Evolutionary conservation across 2,888 invertebrate species (phyloP).

Genomic region (Tholera decimalis): DNA sequence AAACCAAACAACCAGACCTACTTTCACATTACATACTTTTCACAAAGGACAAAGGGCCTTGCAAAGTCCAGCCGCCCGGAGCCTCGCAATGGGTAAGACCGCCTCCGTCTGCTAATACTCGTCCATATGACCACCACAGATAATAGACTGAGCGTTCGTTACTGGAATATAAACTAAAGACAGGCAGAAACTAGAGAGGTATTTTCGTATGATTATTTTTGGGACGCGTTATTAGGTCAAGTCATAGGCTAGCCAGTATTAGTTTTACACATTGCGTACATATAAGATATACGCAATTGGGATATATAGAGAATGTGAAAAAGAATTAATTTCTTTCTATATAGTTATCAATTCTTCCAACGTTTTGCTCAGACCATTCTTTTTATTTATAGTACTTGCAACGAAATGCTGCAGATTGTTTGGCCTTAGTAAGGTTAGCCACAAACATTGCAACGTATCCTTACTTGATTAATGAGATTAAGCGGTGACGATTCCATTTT

Average conservation of each 20-base stretch:
- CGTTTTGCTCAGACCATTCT: background rate
- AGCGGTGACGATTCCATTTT: constrained; percentile 49
- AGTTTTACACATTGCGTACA: background rate
- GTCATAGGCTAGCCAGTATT: background rate
- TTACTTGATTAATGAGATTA: constrained; percentile 71
- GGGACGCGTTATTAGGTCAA: background rate
- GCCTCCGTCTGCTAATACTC: too few relatives aligned
- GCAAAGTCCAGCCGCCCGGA: too few relatives aligned
- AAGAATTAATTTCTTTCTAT: background rate
- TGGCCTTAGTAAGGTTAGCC: constrained; percentile 22
- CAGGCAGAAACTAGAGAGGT: background rate
- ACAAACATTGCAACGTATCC: constrained; percentile 47
- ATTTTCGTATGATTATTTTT: too few relatives aligned
- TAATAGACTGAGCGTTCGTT: background rate
- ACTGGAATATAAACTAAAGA: background rate
- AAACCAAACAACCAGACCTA: too few relatives aligned
- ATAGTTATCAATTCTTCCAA: background rate
- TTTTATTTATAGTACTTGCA: background rate
- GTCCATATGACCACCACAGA: background rate
- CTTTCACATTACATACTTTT: too few relatives aligned
- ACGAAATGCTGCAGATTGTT: constrained; percentile 24
- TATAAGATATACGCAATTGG: too few relatives aligned
- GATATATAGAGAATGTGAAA: too few relatives aligned
- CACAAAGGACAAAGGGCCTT: too few relatives aligned
- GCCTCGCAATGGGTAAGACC: too few relatives aligned